phyloP scores from a whole-genome alignment of 2,888 invertebrate genomes.

The Cenopis cana region DNA sequence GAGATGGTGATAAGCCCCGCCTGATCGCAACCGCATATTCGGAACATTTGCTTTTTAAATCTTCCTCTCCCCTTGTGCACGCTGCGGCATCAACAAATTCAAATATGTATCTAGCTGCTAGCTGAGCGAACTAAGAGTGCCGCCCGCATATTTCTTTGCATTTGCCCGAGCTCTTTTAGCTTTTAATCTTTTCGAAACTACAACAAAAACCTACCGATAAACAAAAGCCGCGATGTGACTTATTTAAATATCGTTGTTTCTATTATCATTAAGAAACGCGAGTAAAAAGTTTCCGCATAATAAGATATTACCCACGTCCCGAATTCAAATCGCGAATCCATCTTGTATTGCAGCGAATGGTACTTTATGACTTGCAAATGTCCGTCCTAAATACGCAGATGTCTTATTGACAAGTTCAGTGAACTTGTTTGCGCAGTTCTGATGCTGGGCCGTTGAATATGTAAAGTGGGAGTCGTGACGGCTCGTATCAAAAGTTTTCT shows the following conservation, averaged over 20 bases:
- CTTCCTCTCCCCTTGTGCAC: slow-evolving; percentile 24
- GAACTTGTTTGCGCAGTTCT: slow-evolving; percentile 59
- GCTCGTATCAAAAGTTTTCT: slow-evolving; percentile 55
- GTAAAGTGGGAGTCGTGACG: slow-evolving; percentile 59
- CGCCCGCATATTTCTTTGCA: slow-evolving; percentile 11
- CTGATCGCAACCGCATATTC: slow-evolving; percentile 64
- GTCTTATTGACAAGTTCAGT: slow-evolving; percentile 71
- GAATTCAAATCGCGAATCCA: slow-evolving; percentile 51
- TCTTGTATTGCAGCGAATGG: slow-evolving; percentile 51
- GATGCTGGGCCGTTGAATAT: slow-evolving; percentile 61
- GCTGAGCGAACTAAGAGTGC: slow-evolving; percentile 14
- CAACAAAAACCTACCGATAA: not conserved
- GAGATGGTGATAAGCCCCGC: slow-evolving; percentile 73
- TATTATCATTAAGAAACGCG: slow-evolving; percentile 5
- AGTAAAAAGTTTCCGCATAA: slow-evolving; percentile 17
- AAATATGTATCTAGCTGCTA: slow-evolving; percentile 36
- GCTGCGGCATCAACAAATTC: slow-evolving; percentile 33
- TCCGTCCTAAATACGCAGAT: slow-evolving; percentile 70
- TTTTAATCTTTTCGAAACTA: slow-evolving; percentile 6
- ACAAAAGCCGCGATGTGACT: slow-evolving; percentile 6
- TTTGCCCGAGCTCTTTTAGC: slow-evolving; percentile 16
- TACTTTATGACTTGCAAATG: slow-evolving; percentile 72
- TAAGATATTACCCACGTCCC: slow-evolving; percentile 40
- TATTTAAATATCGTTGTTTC: slow-evolving; percentile 18
- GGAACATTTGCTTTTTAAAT: slow-evolving; percentile 62